phyloP scores from a whole-genome alignment of 37 sponge, comb jelly and placozoan species.

The Dysidea cf. avara region DNA sequence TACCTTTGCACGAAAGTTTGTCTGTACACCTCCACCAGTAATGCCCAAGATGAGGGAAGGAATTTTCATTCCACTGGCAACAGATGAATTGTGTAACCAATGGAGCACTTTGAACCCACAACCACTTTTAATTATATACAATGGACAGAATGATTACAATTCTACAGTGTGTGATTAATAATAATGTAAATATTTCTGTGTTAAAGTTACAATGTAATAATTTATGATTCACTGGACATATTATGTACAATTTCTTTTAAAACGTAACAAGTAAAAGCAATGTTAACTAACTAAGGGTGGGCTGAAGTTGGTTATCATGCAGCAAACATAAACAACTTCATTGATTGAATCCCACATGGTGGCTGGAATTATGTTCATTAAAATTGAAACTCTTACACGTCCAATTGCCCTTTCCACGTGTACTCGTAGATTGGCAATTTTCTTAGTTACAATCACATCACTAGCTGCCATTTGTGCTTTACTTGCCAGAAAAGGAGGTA shows the following conservation, averaged over 20 bases:
- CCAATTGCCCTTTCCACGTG: constrained; percentile 37
- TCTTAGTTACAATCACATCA: constrained; percentile 14
- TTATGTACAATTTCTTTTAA: background rate
- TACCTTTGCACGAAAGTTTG: too few relatives aligned
- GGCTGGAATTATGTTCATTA: background rate
- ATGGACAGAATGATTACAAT: too few relatives aligned
- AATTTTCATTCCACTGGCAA: too few relatives aligned
- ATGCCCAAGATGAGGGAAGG: too few relatives aligned
- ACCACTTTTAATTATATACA: too few relatives aligned
- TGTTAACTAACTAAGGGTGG: background rate
- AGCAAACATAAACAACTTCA: constrained; percentile 8
- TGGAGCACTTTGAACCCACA: too few relatives aligned
- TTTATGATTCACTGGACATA: background rate
- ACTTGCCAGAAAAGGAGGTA: constrained; percentile 18
- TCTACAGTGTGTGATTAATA: too few relatives aligned
- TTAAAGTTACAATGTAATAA: background rate
- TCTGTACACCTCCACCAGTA: too few relatives aligned
- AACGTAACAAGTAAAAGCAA: background rate
- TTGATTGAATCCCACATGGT: constrained; percentile 7
- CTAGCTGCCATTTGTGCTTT: background rate
- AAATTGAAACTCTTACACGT: constrained; percentile 15
- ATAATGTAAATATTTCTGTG: too few relatives aligned
- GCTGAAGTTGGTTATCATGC: constrained; percentile 2
- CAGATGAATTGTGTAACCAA: too few relatives aligned
- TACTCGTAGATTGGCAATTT: constrained; percentile 12